A percentile compares a stretch with the other conserved stretches of the same genome.
These are phyloP conservation scores for Drosophila arawakana DNA, from an alignment of 1,140 invertebrate genomes.

Conservation along the genomic window DNA sequence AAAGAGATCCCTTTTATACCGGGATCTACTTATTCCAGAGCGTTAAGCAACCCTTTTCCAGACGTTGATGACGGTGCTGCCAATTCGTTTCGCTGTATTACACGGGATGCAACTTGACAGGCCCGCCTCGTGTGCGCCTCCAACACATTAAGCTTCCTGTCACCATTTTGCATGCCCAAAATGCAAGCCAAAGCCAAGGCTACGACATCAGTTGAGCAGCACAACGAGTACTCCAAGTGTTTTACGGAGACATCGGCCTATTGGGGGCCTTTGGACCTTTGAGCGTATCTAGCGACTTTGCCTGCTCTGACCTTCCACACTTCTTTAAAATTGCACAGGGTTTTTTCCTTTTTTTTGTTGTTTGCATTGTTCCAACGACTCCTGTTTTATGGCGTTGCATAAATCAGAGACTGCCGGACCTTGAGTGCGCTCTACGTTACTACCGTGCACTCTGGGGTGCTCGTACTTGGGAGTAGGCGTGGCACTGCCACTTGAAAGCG, in stretches of 20 bases:
- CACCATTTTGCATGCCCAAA: slow-evolving; percentile 1
- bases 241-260: no score
- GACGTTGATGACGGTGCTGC: slow-evolving; percentile 18
- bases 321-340: neutral
- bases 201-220: neutral
- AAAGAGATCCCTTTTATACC: no score
- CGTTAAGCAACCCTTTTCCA: neutral
- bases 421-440: neutral
- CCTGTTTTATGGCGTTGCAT: slow-evolving; percentile 15
- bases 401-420: slow-evolving; percentile 17
- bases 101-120: slow-evolving; percentile 35
- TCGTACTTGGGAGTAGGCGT: slow-evolving; percentile 26
- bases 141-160: slow-evolving; percentile 39
- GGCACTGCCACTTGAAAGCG: slow-evolving; percentile 40
- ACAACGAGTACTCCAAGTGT: neutral
- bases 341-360: neutral
- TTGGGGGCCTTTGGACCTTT: neutral
- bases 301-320: neutral
- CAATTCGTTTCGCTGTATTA: slow-evolving; percentile 30
- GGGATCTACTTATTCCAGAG: neutral
- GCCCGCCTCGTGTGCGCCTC: slow-evolving; percentile 16
- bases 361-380: neutral
- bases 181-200: slow-evolving; percentile 10
- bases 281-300: neutral
- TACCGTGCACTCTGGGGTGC: neutral